Evolutionary conservation across 2,888 invertebrate species (phyloP), one percentile per base, ranked within the genome.

Genomic region (Silvanus unidentatus): DNA sequence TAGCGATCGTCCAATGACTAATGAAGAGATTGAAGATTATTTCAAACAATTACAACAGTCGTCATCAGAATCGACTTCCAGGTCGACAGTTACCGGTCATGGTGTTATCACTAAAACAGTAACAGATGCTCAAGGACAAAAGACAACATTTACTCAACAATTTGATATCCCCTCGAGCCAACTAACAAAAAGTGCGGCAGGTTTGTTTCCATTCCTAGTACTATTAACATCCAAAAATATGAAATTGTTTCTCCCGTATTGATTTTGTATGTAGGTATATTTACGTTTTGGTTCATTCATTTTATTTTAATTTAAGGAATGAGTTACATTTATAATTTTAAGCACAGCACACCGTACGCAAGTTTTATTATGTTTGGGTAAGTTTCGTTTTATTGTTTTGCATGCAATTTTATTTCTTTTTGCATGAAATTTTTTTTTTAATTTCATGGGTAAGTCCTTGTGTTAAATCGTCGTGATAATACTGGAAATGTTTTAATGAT

Each of bases 81-180:
- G 8, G 8, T 8, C 22, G 8, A 5, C 47, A 37, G 40, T 50
- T 47, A 30, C 48, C 39, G 50, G 57, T 16, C 55, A 59, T 38
- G 54, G 48, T 29, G 52, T 63, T 1, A 57, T 61, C n/a, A 61
- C 59, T 42, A 54, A 53, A 39, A 61, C 58, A 4, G 10, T 41
- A 27, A 61, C 57, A 14, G 66, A 66, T 48, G 58, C 53, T 16
- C 61, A 63, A 50, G 64, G 64, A 42, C 58, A 58, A 22, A 62
- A 62, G 50, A 66, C 65, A n/a, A 62, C 63, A 40, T 64, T 63
- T 43, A 64, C 63, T 14, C 66, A 69, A 57, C 62, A 61, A 47
- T 63, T 68, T 49, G 65, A 64, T 45, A 39, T 59, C 39, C 54
- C 59, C 27, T 46, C 50, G 16, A 53, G 58, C 48, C 57, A 62